Conservation (phyloP, 2,113 vertebrate species). For the Chascanopsetta lugubris region DNA sequence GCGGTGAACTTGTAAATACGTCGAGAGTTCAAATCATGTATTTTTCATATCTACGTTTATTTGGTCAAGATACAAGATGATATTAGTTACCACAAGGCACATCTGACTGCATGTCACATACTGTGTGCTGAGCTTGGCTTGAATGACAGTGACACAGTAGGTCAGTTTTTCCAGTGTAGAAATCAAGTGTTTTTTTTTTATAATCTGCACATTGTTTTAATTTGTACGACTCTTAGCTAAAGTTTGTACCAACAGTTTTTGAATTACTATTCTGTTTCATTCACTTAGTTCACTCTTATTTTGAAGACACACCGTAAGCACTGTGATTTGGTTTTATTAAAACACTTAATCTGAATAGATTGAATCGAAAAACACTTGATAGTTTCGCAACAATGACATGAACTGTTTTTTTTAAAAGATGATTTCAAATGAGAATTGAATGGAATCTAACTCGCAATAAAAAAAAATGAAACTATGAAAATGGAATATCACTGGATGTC, state of each 20-base stretch:
- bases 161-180: too few relatives aligned
- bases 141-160: too few relatives aligned
- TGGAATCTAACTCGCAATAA: too few relatives aligned
- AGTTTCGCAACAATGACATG: background rate
- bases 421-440: too few relatives aligned
- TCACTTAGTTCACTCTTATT: constrained; percentile 25
- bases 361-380: background rate
- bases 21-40: background rate
- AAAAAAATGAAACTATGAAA: too few relatives aligned
- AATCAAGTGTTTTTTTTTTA: too few relatives aligned
- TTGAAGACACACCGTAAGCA: background rate
- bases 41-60: background rate
- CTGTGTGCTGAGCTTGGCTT: too few relatives aligned
- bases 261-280: background rate
- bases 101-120: background rate
- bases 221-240: too few relatives aligned
- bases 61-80: background rate
- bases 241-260: background rate
- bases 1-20: too few relatives aligned
- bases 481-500: too few relatives aligned
- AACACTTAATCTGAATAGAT: background rate
- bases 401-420: too few relatives aligned
- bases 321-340: background rate
- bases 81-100: background rate
- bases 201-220: too few relatives aligned